These are phyloP conservation scores for Acanthornis magna DNA, from an alignment of 2,797 vertebrate species.

Conservation along the genomic window DNA sequence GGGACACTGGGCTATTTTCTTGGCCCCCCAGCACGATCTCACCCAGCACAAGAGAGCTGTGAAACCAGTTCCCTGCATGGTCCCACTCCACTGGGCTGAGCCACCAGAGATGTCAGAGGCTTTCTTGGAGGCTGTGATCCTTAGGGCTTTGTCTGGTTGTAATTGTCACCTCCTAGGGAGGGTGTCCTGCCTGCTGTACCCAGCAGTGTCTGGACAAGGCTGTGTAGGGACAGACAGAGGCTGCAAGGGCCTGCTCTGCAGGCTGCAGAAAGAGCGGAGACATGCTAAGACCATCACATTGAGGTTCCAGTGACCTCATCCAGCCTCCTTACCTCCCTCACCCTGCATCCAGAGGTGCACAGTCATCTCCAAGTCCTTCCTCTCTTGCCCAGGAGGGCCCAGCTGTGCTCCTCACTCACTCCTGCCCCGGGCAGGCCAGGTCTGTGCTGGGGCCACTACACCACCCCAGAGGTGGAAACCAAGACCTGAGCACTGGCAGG, in stretches of 20 bases:
- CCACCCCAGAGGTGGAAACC: not conserved
- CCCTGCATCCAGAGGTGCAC: not conserved
- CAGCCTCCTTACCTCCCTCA: not conserved
- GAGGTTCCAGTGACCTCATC: not conserved
- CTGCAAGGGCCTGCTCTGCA: not conserved
- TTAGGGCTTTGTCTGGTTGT: not conserved
- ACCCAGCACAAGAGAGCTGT: not conserved
- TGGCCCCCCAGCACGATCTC: not conserved
- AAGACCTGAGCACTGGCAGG: not conserved
- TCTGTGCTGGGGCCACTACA: not conserved
- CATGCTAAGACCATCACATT: not conserved
- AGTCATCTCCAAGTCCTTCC: not conserved
- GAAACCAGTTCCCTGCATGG: not conserved
- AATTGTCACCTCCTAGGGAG: not conserved
- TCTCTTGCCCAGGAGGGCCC: not conserved
- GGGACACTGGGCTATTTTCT: constrained; percentile 52
- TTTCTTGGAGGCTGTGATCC: not conserved
- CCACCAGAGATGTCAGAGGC: not conserved
- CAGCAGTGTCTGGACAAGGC: not conserved
- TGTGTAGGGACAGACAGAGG: not conserved
- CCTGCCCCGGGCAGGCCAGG: not conserved
- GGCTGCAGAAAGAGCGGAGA: not conserved
- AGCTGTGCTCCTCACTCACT: not conserved
- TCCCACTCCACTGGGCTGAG: not conserved
- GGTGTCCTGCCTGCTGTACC: not conserved